Evolutionary conservation across 1,140 invertebrate genomes (phyloP), one percentile per base, ranked within the genome.

Genomic region (Drosophila mojavensis): DNA sequence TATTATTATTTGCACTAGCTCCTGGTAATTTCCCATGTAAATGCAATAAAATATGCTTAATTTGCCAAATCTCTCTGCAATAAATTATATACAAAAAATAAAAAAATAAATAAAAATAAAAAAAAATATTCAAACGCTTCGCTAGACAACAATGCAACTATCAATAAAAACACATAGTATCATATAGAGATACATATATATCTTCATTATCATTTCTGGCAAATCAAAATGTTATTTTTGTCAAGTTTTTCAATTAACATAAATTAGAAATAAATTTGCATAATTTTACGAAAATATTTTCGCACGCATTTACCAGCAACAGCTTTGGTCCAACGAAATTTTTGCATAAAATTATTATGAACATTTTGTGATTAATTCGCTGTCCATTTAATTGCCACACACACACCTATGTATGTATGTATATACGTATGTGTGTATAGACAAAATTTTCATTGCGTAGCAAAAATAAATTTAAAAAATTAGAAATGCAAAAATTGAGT

Each of bases 401-500:
- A 69, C 41, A 26, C 5, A 60, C 1, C 28, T 30, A 30, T 30
- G 5, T 30, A 5, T 30, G 5, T 28, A 5, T 28, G 5, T 28
- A 4, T 28, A 0, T 28, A 28, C 4, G 4, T 30, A 30, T 30
- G 5, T 30, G 1, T 30, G 5, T 11, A 51, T 4, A 17, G 28
- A 47, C 15, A 58, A 47, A 6, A 54, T 7, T 15, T 28, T 26
- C 24, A 36, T 15, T 45, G 43, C 43, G 43, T 15, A 47, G 43
- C 33, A 53, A 63, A 63, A 75, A 62, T 17, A 45, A 56, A 60
- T 11, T 7, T 11, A 39, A 54, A 54, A 58, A 33, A 73, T 73
- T 76, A 66, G 51, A 76, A 76, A 73, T 76, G 69, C 58, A 62
- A 63, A 77, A 74, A 74, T 77, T 61, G 36, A 70, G 24, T 70